Conservation (phyloP, 2,888 invertebrate species). For the Dasysyrphus tricinctus region DNA sequence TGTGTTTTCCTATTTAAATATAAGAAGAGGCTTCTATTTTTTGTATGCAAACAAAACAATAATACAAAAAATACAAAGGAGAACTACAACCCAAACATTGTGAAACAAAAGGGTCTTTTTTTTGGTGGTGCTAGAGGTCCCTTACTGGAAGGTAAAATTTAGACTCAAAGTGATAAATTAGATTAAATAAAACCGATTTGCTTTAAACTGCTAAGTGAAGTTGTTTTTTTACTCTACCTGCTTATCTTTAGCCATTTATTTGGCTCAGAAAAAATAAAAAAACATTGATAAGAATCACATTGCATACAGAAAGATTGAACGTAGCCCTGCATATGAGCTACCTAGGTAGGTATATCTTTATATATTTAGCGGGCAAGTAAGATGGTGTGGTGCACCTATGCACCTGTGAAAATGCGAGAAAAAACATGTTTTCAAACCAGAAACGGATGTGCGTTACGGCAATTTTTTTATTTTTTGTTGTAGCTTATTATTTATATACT, state of each 20-base stretch:
- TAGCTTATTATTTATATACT: too few species aligned
- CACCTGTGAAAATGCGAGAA: too few species aligned
- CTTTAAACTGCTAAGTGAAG: conserved; percentile 3
- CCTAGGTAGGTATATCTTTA: conserved; percentile 11
- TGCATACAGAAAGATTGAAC: conserved; percentile 11
- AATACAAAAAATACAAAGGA: conserved; percentile 2
- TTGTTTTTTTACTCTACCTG: conserved; percentile 29
- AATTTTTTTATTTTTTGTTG: too few species aligned
- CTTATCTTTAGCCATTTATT: conserved; percentile 58
- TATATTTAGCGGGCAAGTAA: too few species aligned
- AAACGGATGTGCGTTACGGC: too few species aligned
- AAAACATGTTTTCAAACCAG: too few species aligned
- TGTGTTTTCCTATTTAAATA: too few species aligned
- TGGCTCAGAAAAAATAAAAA: conserved; percentile 37
- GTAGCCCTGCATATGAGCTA: neutral
- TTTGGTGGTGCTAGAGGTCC: neutral
- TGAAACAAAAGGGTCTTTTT: conserved; percentile 39
- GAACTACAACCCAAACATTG: conserved; percentile 13
- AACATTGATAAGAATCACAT: conserved; percentile 51
- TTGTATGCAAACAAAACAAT: conserved; percentile 14
- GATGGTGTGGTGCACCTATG: too few species aligned
- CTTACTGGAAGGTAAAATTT: conserved; percentile 40
- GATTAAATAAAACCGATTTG: conserved; percentile 41
- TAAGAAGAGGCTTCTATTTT: too few species aligned
- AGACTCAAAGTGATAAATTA: conserved; percentile 58